These are phyloP conservation scores for Capreolus pygargus DNA, from an alignment of 2,113 vertebrate species.

Conservation along the genomic window DNA sequence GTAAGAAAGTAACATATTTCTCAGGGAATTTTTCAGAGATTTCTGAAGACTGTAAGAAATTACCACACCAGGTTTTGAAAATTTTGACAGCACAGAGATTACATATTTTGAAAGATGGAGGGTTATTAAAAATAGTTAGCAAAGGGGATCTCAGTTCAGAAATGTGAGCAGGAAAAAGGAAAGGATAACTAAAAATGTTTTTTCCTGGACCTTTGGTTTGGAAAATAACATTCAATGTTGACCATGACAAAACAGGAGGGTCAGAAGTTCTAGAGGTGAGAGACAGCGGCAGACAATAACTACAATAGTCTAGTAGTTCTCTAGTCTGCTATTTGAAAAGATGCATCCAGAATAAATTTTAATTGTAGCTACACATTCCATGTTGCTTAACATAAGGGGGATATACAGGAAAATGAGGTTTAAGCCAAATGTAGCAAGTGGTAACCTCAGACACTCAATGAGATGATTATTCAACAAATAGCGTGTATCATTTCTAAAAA, in stretches of 20 bases:
- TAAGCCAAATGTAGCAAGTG: background rate
- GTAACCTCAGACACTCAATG: background rate
- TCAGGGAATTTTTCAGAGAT: background rate
- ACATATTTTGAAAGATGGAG: background rate
- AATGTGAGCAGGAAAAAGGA: background rate
- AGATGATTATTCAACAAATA: background rate
- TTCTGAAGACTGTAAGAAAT: slow-evolving; percentile 23
- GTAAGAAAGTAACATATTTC: background rate
- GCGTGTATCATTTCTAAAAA: background rate
- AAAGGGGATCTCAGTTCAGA: background rate
- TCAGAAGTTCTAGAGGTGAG: background rate
- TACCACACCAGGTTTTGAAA: background rate
- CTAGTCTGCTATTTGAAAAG: too few relatives aligned
- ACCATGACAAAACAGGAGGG: background rate
- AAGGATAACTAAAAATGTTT: background rate
- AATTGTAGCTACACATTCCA: background rate
- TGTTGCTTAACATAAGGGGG: background rate
- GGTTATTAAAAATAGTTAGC: background rate
- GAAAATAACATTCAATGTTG: background rate
- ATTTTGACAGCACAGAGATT: background rate
- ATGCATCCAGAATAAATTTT: background rate
- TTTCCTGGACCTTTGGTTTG: background rate
- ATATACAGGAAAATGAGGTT: background rate
- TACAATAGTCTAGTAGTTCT: background rate
- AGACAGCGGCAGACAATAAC: too few relatives aligned